Conservation (phyloP, 1,140 invertebrate genomes). For the Rhopalosiphum maidis region DNA sequence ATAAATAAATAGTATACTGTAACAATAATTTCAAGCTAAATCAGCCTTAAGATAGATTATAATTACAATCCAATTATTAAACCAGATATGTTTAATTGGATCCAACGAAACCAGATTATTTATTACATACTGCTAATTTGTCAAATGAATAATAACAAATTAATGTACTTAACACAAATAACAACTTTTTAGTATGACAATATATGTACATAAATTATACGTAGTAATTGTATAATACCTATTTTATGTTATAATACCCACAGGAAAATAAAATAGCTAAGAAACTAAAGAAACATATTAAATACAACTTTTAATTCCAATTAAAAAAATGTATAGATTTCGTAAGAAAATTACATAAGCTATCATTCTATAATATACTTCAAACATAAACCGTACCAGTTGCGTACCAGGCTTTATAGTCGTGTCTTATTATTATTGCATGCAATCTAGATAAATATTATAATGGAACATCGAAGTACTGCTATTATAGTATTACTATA, state of each 20-base stretch:
- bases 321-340: neutral
- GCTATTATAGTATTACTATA: neutral
- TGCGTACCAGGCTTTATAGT: neutral
- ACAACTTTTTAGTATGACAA: neutral
- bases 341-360: neutral
- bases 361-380: neutral
- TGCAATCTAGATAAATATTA: neutral
- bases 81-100: neutral
- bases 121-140: neutral
- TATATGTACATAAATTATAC: neutral
- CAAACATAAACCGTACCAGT: conserved; percentile 3
- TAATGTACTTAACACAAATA: neutral
- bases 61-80: neutral
- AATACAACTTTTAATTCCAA: neutral
- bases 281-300: neutral
- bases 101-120: neutral
- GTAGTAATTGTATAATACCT: neutral
- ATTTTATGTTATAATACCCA: neutral
- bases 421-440: neutral
- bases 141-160: neutral
- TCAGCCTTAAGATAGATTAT: neutral
- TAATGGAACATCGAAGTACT: neutral
- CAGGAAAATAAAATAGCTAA: neutral
- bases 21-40: neutral
- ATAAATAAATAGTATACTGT: neutral